phyloP scores from a whole-genome alignment of 2,113 vertebrate genomes.

The Leptobrachium ailaonicum region DNA sequence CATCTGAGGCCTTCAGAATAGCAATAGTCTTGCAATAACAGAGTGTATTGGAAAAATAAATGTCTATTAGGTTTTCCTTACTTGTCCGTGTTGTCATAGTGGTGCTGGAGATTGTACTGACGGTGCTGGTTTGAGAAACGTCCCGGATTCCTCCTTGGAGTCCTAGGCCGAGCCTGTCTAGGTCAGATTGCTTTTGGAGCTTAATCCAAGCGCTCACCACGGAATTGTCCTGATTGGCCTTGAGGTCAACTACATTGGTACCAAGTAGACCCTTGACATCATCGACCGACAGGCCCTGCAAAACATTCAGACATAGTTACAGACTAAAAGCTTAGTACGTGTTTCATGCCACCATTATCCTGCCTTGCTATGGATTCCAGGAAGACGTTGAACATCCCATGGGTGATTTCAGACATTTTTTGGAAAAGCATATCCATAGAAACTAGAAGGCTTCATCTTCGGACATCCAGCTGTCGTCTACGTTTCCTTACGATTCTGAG shows the following conservation, averaged over 20 bases:
- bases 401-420: too few relatives aligned
- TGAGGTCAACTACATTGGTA: constrained; percentile 18
- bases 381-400: too few relatives aligned
- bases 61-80: background rate
- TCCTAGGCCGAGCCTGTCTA: constrained; percentile 54
- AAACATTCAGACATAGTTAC: background rate
- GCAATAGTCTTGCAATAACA: too few relatives aligned
- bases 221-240: background rate
- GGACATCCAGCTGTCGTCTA: too few relatives aligned
- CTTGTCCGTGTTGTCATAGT: background rate
- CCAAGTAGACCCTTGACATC: constrained; percentile 66
- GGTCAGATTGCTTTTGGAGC: constrained; percentile 52
- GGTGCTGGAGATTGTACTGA: background rate
- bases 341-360: too few relatives aligned
- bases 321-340: background rate
- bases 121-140: background rate
- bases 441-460: too few relatives aligned
- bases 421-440: too few relatives aligned
- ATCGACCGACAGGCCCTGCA: constrained; percentile 52
- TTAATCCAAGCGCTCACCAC: constrained; percentile 56
- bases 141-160: constrained; percentile 52
- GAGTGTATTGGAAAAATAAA: too few relatives aligned
- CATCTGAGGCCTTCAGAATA: too few relatives aligned
- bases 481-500: too few relatives aligned
- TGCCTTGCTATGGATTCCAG: too few relatives aligned